A percentile compares a stretch with the other conserved stretches of the same genome.
Evolutionary conservation across 1,140 invertebrate species (phyloP).

Genomic region (Leptopilina clavipes): DNA sequence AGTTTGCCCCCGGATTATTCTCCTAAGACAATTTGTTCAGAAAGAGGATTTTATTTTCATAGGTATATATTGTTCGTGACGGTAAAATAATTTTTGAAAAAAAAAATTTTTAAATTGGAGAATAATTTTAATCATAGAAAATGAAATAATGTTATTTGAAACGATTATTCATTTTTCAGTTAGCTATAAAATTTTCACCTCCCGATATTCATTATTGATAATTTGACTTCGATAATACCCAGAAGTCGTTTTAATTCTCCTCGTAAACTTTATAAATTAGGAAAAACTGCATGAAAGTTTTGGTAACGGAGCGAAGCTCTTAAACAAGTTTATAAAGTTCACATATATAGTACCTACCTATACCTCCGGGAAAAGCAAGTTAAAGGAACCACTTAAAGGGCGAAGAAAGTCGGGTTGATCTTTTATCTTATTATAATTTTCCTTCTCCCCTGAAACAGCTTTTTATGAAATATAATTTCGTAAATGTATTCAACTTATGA

Average conservation of each 20-base stretch:
- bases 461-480: slow-evolving; percentile 7
- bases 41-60: neutral
- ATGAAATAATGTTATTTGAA: too few species aligned
- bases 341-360: slow-evolving; percentile 15
- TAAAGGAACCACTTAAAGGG: slow-evolving; percentile 15
- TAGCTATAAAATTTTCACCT: neutral
- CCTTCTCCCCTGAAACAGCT: neutral
- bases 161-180: neutral
- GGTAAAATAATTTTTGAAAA: too few species aligned
- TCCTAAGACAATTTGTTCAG: neutral
- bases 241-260: slow-evolving; percentile 27
- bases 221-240: slow-evolving; percentile 27
- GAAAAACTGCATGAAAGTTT: slow-evolving; percentile 26
- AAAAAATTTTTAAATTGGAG: too few species aligned
- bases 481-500: neutral
- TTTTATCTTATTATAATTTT: neutral
- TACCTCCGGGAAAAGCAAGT: slow-evolving; percentile 1
- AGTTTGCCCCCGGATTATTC: neutral
- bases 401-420: neutral
- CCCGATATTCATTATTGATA: slow-evolving; percentile 1
- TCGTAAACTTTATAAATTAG: slow-evolving; percentile 27
- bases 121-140: too few species aligned
- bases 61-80: too few species aligned
- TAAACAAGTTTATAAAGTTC: slow-evolving; percentile 32
- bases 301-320: neutral